A percentile compares a stretch with the other conserved stretches of the same genome.
phyloP scores from a whole-genome alignment of 2,113 vertebrate genomes.

The Neopipo cinnamomea region DNA sequence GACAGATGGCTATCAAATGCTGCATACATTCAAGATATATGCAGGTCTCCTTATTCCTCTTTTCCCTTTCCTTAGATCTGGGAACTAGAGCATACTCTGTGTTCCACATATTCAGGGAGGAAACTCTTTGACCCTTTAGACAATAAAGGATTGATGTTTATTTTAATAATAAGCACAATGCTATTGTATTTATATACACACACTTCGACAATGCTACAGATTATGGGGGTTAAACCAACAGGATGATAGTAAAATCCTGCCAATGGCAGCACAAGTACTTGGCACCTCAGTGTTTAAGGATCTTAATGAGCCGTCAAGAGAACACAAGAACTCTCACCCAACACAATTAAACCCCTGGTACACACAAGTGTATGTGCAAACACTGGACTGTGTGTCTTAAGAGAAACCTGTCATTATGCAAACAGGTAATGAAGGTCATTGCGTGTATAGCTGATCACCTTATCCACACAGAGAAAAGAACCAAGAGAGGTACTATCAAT shows the following conservation, averaged over 20 bases:
- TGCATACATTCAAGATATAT: neutral
- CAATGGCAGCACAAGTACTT: neutral
- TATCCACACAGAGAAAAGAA: neutral
- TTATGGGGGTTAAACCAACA: neutral
- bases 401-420: neutral
- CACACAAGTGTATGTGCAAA: neutral
- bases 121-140: neutral
- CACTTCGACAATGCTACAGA: neutral
- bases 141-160: neutral
- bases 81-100: neutral
- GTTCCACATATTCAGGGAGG: neutral
- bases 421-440: neutral
- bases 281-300: neutral
- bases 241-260: neutral
- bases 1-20: neutral
- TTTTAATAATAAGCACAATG: neutral
- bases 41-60: neutral
- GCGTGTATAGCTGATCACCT: neutral
- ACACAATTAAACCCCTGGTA: neutral
- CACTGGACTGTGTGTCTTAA: neutral
- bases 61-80: neutral
- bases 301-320: neutral
- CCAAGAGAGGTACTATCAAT: neutral
- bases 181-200: rapidly evolving
- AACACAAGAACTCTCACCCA: neutral